phyloP scores from a whole-genome alignment of 2,888 invertebrate genomes.

The Lithophane socia region DNA sequence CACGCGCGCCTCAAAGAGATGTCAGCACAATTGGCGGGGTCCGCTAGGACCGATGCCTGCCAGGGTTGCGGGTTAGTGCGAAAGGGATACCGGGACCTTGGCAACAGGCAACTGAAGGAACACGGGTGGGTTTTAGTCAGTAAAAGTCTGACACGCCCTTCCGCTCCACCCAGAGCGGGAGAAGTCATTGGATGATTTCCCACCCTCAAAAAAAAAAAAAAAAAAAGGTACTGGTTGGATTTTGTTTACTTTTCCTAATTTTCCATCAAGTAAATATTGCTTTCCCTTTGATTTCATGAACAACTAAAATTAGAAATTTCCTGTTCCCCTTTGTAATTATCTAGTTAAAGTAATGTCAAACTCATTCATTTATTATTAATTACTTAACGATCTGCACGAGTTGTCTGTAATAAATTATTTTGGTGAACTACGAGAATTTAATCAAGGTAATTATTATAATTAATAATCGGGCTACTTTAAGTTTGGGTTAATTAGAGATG shows the following conservation, averaged over 20 bases:
- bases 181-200: too few species aligned
- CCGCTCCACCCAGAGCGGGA: too few species aligned
- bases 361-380: constrained; percentile 45
- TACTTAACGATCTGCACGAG: constrained; percentile 35
- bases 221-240: background rate
- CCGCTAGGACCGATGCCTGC: too few species aligned
- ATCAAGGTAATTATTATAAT: constrained; percentile 40
- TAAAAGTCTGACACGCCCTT: too few species aligned
- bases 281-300: background rate
- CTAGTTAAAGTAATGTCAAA: constrained; percentile 16
- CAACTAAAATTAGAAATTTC: background rate
- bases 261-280: too few species aligned
- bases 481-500: constrained; percentile 31
- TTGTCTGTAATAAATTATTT: constrained; percentile 45
- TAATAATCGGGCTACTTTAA: constrained; percentile 50
- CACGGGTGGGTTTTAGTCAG: too few species aligned
- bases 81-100: too few species aligned
- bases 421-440: constrained; percentile 21
- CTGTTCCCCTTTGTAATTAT: background rate
- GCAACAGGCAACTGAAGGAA: too few species aligned
- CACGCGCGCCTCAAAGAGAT: too few species aligned
- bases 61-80: too few species aligned
- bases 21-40: too few species aligned
- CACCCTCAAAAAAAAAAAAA: too few species aligned
- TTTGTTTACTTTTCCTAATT: constrained; percentile 11